Base-by-base conservation (phyloP, 2,797 vertebrate species). In the Acestrorhynchus altus region DNA sequence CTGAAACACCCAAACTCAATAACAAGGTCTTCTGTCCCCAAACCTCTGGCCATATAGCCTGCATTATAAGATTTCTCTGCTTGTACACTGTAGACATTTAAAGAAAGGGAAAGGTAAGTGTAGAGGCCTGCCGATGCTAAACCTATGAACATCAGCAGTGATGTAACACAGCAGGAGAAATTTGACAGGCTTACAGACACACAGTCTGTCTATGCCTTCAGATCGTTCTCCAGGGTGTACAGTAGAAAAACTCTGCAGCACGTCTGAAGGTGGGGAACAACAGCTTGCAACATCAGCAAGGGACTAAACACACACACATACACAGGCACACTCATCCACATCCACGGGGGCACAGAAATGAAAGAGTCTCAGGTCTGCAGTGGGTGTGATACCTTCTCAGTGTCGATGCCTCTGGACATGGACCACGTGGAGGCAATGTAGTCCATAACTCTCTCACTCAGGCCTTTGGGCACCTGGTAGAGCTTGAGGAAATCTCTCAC, bases 391-490 rank as follows among this genome's bases (percentile, higher is more conserved):
- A 96, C 96, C 94, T 96, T 97, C 90, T 97, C 96, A 0, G 96
- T 99, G 89, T 99, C 98, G 69, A 99, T 98, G 60, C 98, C 98
- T 81, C 96, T 93, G 54, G 98, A 98, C 97, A 99, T 98, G 81
- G 98, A 98, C 98, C 98, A 99, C 54, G 98, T 98, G 80, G 98
- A 99, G 81, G 97, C 98, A 0, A 99, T 99, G 81, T 99, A 99
- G 92, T 99, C 98, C 97, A 98, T 99, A 57, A 99, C 98, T 39
- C 98, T 92, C 83, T 99, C 98, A 11, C 98, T 99, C 89, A 99
- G 83, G 18, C 98, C 98, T 86, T 98, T 98, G 47, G 98, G 98
- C 69, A 99, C 98, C 91, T 99, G 98, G 91, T 99, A 98, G 81
- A 99, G 96, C 84, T 98, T 98, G 65, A 99, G 93, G 85, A 99